Evolutionary conservation across 2,888 invertebrate species (phyloP).

Genomic region (Charanyca ferruginea): DNA sequence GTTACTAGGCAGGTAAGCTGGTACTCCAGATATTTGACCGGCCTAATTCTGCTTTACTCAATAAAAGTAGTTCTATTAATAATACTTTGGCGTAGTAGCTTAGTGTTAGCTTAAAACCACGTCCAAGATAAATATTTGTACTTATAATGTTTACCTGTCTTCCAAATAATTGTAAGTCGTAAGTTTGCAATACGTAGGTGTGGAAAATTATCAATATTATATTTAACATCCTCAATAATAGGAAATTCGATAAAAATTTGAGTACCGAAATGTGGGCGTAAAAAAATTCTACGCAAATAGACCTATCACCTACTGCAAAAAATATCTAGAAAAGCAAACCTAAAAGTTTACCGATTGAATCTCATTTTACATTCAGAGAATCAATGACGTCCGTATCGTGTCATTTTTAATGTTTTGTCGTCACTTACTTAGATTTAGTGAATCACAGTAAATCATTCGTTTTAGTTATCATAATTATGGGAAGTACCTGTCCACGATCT

Average conservation of each 20-base stretch:
- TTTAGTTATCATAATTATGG: slow-evolving; percentile 21
- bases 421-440: slow-evolving; percentile 29
- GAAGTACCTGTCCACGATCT: slow-evolving; percentile 44
- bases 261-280: background rate
- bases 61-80: too few relatives aligned
- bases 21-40: too few relatives aligned
- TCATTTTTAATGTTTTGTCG: background rate
- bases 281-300: too few relatives aligned
- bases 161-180: too few relatives aligned
- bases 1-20: too few relatives aligned
- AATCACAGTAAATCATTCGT: slow-evolving; percentile 34
- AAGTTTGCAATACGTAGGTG: too few relatives aligned
- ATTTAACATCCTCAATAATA: background rate
- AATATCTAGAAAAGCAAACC: background rate
- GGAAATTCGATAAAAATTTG: background rate
- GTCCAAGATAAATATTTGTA: too few relatives aligned
- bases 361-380: background rate
- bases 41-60: too few relatives aligned
- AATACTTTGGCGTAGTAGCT: too few relatives aligned
- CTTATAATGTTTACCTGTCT: too few relatives aligned
- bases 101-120: too few relatives aligned
- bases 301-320: too few relatives aligned
- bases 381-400: background rate
- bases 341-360: background rate
- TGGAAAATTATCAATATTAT: background rate